Base-by-base conservation (phyloP, 2,113 vertebrate genomes). In the Crocuta crocuta region DNA sequence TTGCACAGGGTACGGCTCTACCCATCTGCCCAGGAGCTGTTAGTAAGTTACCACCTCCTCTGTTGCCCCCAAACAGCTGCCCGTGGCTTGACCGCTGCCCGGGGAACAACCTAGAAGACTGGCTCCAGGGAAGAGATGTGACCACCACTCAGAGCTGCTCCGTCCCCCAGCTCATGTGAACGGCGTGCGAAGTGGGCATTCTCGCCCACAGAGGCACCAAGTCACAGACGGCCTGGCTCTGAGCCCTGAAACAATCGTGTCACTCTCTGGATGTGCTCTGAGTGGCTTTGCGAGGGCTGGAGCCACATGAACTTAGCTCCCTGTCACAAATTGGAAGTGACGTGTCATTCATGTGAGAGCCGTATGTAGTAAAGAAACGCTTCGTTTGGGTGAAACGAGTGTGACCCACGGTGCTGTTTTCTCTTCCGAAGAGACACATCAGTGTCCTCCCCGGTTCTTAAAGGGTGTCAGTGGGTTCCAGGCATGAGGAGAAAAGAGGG, bases 261-360 rank as follows among this genome's bases (percentile, higher is more conserved):
- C 80, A 80, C 97, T 97, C 97, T 94, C 83, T 26, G 19, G 45
- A 55, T 11, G 1, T 43, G 17, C n/a, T 65, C 95, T 90, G 23
- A 68, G 43, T 83, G 97, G 90, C 35, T 45, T 85, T 97, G 87
- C 3, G 58, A 98, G 93, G 95, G 91, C 94, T 91, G 82, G n/a
- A 97, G 95, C 10, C 53, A 95, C 80, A 96, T 98, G 92, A 97
- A 86, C 5, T 98, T 95, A 94, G 68, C 71, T 97, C 43, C 96
- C 84, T 85, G 91, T 97, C 94, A 98, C 88, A 97, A 91, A 98
- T 68, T 97, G 83, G 84, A 98, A 94, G 35, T 70, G 87, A 95
- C n/a, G 1, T 88, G 55, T 95, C 97, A 95, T 92, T 98, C 95
- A n/a, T 53, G 63, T 93, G 94, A 97, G 61, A 95, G 95, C 79